Evolutionary conservation across 2,797 vertebrate species (phyloP), one percentile per base, ranked within the genome.

Genomic region (Danio kyathit): DNA sequence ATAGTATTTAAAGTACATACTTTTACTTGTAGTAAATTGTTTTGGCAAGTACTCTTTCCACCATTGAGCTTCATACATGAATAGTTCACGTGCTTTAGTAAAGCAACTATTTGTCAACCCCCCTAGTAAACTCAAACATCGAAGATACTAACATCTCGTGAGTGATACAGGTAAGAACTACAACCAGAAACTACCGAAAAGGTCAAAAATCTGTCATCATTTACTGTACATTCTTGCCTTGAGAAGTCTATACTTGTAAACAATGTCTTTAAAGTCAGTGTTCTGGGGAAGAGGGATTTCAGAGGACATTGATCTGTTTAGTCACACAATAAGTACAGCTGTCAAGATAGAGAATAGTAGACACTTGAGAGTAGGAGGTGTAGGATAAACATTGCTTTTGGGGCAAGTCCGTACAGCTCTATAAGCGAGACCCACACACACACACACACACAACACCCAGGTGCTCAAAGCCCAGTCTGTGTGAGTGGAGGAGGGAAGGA

Each of bases 241-340:
- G 49, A 48, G 46, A 79, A 4, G 19, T 74, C 54, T 56, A 57
- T 56, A 54, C 72, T 67, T 63, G 76, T 38, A 49, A 79, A 61
- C 65, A 29, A 61, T 60, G 56, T 49, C 7, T 48, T 21, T 29
- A 14, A 52, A 51, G 46, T 14, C 38, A 61, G 54, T 16, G 41
- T 43, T 76, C 16, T 17, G 14, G 5, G 11, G 64, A 38, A 57
- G 11, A 54, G 38, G 48, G 51, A 66, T 44, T 69, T 66, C 4
- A 63, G 66, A 48, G 21, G 79, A 59, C 19, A 49, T 65, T 65
- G 51, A 48, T 56, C 56, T 82, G 61, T 82, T 76, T 17, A 74
- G 41, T 65, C 46, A 72, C 76, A 81, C 66, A 84, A 74, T 74
- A 77, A 67, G 43, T 49, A 57, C 72, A 76, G 67, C 76, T 79